phyloP scores from a whole-genome alignment of 2,113 vertebrate genomes.

The Rhinolophus ferrumequinum region DNA sequence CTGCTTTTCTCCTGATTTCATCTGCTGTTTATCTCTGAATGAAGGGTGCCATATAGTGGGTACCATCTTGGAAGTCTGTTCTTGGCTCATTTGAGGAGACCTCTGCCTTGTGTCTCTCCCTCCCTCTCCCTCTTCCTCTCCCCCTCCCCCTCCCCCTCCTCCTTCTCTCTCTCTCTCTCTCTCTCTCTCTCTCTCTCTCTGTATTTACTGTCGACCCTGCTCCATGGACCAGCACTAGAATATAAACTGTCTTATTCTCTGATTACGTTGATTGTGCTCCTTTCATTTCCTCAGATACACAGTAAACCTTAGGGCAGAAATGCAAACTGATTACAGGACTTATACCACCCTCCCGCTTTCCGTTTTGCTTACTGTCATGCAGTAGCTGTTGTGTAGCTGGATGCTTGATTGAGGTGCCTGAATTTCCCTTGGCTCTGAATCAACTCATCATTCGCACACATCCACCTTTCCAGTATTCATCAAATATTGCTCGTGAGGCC shows the following conservation, averaged over 20 bases:
- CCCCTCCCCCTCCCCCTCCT: too few relatives aligned
- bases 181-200: too few relatives aligned
- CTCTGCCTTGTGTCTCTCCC: neutral
- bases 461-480: neutral
- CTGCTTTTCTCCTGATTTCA: neutral
- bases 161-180: too few relatives aligned
- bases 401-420: neutral
- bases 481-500: rapidly evolving
- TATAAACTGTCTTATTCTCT: neutral
- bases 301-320: neutral
- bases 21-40: neutral
- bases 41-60: neutral
- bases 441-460: neutral
- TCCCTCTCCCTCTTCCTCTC: neutral
- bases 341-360: neutral
- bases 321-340: neutral
- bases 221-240: neutral
- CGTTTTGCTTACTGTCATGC: neutral
- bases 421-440: neutral
- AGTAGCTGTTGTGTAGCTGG: neutral
- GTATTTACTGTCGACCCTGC: neutral
- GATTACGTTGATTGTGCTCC: neutral
- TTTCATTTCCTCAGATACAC: neutral
- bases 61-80: neutral
- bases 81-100: neutral